Evolutionary conservation across 2,113 vertebrate species (phyloP).

Genomic region (Rynchops niger): DNA sequence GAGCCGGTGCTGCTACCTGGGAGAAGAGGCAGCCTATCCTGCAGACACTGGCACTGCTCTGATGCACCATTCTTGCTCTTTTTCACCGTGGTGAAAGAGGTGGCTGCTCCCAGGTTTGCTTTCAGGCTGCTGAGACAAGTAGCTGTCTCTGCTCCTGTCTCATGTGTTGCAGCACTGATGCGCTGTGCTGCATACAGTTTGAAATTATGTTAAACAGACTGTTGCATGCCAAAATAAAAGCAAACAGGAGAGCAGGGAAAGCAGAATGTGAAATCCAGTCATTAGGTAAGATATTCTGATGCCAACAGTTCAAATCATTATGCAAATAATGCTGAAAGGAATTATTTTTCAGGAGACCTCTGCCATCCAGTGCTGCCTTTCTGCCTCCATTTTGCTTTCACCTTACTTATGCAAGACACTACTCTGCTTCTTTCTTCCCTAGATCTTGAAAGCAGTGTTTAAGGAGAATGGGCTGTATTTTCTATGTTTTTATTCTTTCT

Average conservation of each 20-base stretch:
- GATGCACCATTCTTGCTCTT: not conserved
- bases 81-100: not conserved
- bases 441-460: not conserved
- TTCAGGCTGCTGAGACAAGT: not conserved
- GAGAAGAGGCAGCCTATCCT: not conserved
- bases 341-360: not conserved
- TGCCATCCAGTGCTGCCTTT: not conserved
- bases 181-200: accelerated
- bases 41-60: not conserved
- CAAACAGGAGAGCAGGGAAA: not conserved
- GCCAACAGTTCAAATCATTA: not conserved
- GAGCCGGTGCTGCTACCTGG: not conserved
- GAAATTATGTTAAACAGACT: not conserved
- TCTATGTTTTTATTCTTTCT: not conserved
- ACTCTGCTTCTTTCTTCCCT: not conserved
- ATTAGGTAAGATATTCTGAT: not conserved
- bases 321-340: not conserved
- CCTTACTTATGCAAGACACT: not conserved
- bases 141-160: not conserved
- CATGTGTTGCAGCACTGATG: not conserved
- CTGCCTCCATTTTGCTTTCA: not conserved
- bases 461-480: not conserved
- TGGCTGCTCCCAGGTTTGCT: not conserved
- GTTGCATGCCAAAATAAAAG: not conserved
- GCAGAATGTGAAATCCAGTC: not conserved